Conservation (phyloP, 2,113 vertebrate genomes). For the Rousettus leschenaultii region DNA sequence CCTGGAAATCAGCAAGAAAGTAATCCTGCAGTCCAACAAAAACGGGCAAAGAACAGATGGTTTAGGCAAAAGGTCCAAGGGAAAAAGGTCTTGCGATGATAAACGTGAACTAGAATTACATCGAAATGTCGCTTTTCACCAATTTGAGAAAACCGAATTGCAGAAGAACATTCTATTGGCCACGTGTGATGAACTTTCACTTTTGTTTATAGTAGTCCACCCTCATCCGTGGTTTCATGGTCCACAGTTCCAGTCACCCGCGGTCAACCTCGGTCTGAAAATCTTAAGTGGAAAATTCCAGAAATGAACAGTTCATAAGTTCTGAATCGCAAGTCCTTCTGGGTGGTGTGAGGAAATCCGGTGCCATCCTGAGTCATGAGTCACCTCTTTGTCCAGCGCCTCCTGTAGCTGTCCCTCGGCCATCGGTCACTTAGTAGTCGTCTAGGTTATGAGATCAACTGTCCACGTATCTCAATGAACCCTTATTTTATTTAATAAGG, state of each 20-base stretch:
- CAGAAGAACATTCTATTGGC: neutral
- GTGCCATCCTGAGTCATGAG: neutral
- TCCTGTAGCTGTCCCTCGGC: accelerated
- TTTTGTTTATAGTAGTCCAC: neutral
- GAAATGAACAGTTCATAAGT: neutral
- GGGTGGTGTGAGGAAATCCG: neutral
- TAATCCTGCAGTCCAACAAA: neutral
- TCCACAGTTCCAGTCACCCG: too few relatives aligned
- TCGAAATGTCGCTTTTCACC: neutral
- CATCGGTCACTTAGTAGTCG: neutral
- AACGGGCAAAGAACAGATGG: neutral
- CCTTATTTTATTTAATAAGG: neutral
- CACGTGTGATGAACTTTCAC: neutral
- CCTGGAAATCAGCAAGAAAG: neutral
- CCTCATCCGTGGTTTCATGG: too few relatives aligned
- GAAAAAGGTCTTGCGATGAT: neutral
- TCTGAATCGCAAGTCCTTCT: neutral
- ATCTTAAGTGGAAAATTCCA: neutral
- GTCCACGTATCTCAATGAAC: neutral
- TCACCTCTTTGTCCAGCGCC: neutral
- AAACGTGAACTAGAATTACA: neutral
- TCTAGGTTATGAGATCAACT: neutral
- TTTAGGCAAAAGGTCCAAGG: neutral
- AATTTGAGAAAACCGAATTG: neutral
- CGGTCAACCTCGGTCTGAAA: neutral